Conservation (phyloP, 92 coral and sea anemone species). For the Siderastrea radians region DNA sequence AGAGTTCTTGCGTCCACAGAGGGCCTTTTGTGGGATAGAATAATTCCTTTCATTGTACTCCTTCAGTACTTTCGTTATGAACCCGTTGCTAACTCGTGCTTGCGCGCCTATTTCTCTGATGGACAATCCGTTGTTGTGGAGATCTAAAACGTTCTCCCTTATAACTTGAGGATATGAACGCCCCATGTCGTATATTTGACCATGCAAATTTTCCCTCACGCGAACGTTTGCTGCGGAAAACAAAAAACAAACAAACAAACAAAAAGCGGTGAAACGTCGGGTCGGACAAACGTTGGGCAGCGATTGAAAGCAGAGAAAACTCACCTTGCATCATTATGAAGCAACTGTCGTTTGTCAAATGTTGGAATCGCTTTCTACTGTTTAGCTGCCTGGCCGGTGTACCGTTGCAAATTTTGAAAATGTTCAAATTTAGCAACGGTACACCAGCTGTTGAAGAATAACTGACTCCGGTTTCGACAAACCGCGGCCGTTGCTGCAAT, state of each 20-base stretch:
- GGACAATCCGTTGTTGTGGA: conserved; percentile 30
- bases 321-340: no score
- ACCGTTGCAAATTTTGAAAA: no score
- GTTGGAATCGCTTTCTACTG: no score
- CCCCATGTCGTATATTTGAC: conserved; percentile 53
- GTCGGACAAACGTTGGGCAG: no score
- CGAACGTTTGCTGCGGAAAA: conserved; percentile 47
- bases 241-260: neutral
- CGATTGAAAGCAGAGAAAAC: no score
- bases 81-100: conserved; percentile 48
- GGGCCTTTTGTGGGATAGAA: conserved; percentile 45
- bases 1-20: conserved; percentile 21
- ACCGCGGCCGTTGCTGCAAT: no score
- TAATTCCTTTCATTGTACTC: conserved; percentile 40
- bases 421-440: no score
- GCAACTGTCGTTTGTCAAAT: no score
- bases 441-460: no score
- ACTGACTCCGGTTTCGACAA: no score
- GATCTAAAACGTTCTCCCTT: conserved; percentile 40
- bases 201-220: conserved; percentile 40
- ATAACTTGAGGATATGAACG: conserved; percentile 39
- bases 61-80: conserved; percentile 42
- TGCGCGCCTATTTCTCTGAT: conserved; percentile 44
- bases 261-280: no score
- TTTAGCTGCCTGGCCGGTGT: no score